A percentile compares a stretch with the other conserved stretches of the same genome.
Conservation (phyloP, 1,140 invertebrate genomes). For the Macrobrachium rosenbergii region DNA sequence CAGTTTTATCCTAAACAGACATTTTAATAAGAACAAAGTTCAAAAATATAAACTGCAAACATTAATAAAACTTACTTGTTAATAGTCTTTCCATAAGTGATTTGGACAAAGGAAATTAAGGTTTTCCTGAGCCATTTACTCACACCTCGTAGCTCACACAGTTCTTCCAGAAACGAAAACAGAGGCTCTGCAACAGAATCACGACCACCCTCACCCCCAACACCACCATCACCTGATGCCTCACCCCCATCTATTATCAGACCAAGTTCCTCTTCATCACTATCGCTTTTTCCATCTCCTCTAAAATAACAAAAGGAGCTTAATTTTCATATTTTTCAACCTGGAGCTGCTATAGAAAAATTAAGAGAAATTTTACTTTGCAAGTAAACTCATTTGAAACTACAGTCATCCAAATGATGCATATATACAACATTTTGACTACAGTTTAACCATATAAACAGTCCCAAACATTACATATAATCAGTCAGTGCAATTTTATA, state of each 20-base stretch:
- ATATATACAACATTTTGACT: too few species aligned
- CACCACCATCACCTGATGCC: slow-evolving; percentile 33
- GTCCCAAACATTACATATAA: too few species aligned
- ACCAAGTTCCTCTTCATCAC: slow-evolving; percentile 65
- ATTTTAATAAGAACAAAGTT: too few species aligned
- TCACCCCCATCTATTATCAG: slow-evolving; percentile 50
- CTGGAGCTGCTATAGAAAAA: too few species aligned
- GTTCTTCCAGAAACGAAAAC: slow-evolving; percentile 86
- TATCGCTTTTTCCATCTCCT: slow-evolving; percentile 60
- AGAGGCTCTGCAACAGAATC: slow-evolving; percentile 91
- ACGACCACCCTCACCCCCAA: slow-evolving; percentile 74
- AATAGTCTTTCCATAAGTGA: slow-evolving; percentile 91
- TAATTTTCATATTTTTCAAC: too few species aligned
- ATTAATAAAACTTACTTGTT: slow-evolving; percentile 77
- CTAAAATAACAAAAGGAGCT: background rate
- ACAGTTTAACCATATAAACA: too few species aligned
- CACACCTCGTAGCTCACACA: slow-evolving; percentile 83
- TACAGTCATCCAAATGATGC: too few species aligned
- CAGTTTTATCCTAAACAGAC: too few species aligned
- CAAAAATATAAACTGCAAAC: background rate
- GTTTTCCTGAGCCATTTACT: slow-evolving; percentile 89
- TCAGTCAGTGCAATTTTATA: too few species aligned
- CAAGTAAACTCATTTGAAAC: too few species aligned
- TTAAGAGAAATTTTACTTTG: too few species aligned
- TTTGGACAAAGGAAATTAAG: slow-evolving; percentile 91